A percentile compares a stretch with the other conserved stretches of the same genome.
phyloP scores from a whole-genome alignment of 2,113 vertebrate genomes.

The Mixornis gularis region DNA sequence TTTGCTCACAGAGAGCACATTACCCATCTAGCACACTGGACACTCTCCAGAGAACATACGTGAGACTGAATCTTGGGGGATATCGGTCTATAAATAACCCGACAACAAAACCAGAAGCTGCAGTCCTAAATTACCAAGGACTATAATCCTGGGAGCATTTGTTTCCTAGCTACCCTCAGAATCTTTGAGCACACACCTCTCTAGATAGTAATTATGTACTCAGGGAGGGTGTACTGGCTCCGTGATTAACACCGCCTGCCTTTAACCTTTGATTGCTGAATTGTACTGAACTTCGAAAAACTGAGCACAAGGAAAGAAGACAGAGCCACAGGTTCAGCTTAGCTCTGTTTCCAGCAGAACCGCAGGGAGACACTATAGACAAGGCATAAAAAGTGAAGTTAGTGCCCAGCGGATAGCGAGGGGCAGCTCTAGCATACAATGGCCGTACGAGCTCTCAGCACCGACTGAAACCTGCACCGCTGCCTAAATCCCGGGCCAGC shows the following conservation, averaged over 20 bases:
- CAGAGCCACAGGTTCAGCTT: background rate
- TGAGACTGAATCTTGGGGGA: background rate
- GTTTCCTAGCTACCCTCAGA: slow-evolving; percentile 44
- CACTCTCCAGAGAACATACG: background rate
- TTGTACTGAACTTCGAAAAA: background rate
- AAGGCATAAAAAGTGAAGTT: background rate
- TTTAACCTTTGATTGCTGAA: slow-evolving; percentile 20
- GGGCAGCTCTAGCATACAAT: background rate
- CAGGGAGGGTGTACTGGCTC: slow-evolving; percentile 8
- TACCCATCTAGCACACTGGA: background rate
- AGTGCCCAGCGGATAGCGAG: background rate
- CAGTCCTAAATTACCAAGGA: slow-evolving; percentile 15
- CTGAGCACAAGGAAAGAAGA: background rate
- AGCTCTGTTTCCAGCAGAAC: background rate
- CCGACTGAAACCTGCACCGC: background rate
- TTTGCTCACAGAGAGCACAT: background rate
- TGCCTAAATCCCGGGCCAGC: background rate
- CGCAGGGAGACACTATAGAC: background rate
- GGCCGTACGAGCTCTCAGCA: background rate
- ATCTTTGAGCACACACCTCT: slow-evolving; percentile 24
- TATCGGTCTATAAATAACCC: background rate
- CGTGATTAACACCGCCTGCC: slow-evolving; percentile 7
- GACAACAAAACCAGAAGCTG: background rate
- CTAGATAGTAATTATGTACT: slow-evolving; percentile 42
- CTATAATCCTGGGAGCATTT: slow-evolving; percentile 29